Evolutionary conservation across 2,113 vertebrate genomes (phyloP).

Genomic region (Martes martes): DNA sequence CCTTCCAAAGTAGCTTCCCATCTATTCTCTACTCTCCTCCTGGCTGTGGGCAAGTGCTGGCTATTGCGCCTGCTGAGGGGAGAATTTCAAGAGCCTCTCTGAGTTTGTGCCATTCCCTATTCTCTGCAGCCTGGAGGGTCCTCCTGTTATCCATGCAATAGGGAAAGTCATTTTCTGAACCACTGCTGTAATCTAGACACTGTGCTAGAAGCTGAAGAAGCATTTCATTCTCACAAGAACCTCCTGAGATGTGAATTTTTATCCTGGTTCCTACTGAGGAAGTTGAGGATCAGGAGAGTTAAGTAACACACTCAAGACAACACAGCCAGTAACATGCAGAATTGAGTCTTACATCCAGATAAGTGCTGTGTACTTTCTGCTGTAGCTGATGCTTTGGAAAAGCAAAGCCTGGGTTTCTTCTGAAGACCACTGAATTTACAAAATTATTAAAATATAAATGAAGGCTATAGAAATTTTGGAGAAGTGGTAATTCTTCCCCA

Average conservation of each 20-base stretch:
- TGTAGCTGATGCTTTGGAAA: neutral
- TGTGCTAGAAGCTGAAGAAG: neutral
- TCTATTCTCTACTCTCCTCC: neutral
- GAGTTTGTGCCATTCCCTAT: neutral
- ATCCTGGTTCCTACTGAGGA: neutral
- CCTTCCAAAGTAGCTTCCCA: neutral
- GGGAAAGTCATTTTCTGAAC: neutral
- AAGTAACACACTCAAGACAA: neutral
- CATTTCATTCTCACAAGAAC: neutral
- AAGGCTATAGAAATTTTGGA: neutral
- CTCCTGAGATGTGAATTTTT: neutral
- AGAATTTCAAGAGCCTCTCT: neutral
- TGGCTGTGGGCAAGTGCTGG: neutral
- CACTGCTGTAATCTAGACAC: neutral
- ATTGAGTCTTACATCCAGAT: fast-evolving
- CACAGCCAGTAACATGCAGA: neutral
- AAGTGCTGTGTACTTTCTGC: neutral
- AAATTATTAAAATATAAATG: neutral
- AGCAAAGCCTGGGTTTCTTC: neutral
- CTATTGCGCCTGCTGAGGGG: fast-evolving
- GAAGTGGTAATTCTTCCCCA: neutral
- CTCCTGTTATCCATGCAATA: too few species aligned
- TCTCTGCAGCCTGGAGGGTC: fast-evolving
- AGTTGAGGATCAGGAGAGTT: neutral
- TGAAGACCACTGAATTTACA: neutral